phyloP scores from a whole-genome alignment of 2,797 vertebrate genomes.

The Halcyon smyrnensis region DNA sequence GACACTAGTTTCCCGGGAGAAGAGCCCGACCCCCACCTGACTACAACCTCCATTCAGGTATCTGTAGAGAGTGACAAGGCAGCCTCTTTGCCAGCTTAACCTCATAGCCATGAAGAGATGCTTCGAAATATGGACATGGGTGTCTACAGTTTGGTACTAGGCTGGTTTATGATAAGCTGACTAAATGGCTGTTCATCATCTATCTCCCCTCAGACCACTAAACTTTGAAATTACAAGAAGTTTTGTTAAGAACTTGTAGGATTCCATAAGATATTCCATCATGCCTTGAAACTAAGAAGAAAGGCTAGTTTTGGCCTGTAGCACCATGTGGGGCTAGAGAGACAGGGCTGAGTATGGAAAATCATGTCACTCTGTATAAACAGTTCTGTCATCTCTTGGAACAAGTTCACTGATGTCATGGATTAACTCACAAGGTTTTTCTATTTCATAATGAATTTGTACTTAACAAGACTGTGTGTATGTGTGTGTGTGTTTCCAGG shows the following conservation, averaged over 20 bases:
- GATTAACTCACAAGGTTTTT: slow-evolving; percentile 16
- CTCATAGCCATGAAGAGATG: neutral
- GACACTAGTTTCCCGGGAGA: too few species aligned
- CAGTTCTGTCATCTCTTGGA: neutral
- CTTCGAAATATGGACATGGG: neutral
- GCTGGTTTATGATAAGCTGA: neutral
- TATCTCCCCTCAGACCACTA: neutral
- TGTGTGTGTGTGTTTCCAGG: neutral
- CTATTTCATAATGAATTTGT: neutral
- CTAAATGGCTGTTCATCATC: neutral
- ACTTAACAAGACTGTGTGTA: neutral
- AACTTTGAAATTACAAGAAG: neutral
- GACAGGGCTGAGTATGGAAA: neutral
- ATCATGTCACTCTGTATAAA: neutral
- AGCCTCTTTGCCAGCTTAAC: neutral
- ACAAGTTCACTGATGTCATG: neutral
- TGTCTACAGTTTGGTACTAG: neutral
- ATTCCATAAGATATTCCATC: neutral
- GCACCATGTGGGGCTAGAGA: neutral
- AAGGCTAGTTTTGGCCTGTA: neutral
- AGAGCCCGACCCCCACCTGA: too few species aligned
- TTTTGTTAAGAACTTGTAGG: neutral
- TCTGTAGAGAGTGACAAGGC: neutral
- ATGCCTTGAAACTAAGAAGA: neutral
- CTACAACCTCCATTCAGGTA: too few species aligned